Conservation (phyloP, 2,888 invertebrate species). For the Hydraecia micacea region DNA sequence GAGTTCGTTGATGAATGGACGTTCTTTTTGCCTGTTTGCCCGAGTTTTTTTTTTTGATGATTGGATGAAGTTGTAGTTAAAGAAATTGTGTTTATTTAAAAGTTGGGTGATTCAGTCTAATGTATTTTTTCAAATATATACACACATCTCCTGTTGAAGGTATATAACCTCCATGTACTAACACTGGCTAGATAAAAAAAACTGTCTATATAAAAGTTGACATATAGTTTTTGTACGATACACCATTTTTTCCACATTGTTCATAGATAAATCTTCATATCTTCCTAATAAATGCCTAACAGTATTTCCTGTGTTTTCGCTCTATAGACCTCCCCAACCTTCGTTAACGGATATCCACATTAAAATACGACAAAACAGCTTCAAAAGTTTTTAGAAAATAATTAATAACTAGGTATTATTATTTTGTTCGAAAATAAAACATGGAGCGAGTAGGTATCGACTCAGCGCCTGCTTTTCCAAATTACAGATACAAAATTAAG, state of each 20-base stretch:
- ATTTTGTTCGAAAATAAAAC: neutral
- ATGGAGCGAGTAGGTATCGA: neutral
- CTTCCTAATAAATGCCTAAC: too few species aligned
- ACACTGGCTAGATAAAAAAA: too few species aligned
- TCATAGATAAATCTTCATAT: too few species aligned
- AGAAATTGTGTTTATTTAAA: constrained; percentile 7
- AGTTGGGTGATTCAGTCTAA: neutral
- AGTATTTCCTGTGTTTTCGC: too few species aligned
- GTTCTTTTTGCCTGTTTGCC: constrained; percentile 1
- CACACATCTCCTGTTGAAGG: too few species aligned
- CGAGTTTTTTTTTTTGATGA: neutral
- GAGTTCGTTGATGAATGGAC: neutral
- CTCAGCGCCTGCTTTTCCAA: neutral
- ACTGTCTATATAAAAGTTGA: too few species aligned
- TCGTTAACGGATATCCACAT: too few species aligned
- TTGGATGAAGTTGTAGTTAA: neutral
- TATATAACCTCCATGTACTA: too few species aligned
- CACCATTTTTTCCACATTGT: too few species aligned
- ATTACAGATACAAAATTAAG: too few species aligned
- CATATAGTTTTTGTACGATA: too few species aligned
- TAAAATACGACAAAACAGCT: neutral
- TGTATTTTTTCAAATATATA: neutral
- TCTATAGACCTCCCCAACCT: too few species aligned
- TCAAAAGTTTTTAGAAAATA: neutral
- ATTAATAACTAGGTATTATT: neutral